Percentiles rank a stretch among this genome's conserved stretches.
phyloP scores from a whole-genome alignment of 1,140 invertebrate genomes.

The Nymphalis io region DNA sequence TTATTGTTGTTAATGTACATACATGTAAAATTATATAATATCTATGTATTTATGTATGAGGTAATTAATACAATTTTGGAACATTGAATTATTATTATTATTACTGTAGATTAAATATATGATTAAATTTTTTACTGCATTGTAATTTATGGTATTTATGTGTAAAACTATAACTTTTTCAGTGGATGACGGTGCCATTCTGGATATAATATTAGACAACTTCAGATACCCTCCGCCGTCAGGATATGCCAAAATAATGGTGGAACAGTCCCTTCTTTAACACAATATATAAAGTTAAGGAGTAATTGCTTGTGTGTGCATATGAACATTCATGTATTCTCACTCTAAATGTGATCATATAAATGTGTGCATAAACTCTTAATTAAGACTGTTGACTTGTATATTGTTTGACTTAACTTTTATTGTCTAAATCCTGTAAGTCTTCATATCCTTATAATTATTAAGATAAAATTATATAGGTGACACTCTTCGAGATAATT shows the following conservation, averaged over 20 bases:
- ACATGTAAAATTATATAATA: no score
- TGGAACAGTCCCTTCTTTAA: conserved; percentile 98
- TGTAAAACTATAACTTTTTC: conserved; percentile 48
- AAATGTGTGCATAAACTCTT: conserved; percentile 19
- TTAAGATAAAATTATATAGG: not conserved
- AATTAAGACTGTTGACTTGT: conserved; percentile 31
- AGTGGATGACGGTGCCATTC: conserved; percentile 98
- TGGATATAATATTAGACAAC: conserved; percentile 96
- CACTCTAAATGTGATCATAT: conserved; percentile 24
- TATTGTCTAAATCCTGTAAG: conserved; percentile 3
- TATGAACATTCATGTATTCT: conserved; percentile 41
- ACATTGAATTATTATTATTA: no score
- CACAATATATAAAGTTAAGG: conserved; percentile 36
- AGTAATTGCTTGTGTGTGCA: conserved; percentile 38
- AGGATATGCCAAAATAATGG: conserved; percentile 97
- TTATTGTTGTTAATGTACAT: no score
- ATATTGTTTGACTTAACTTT: conserved; percentile 13
- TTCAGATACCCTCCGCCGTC: conserved; percentile 92
- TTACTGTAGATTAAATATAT: no score
- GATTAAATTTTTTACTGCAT: no score
- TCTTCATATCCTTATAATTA: not conserved
- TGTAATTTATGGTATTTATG: no score
- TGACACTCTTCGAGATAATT: no score
- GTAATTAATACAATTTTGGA: not conserved
- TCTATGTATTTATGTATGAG: no score